These are phyloP conservation scores for Drosophila stalkeri DNA, from an alignment of 2,888 invertebrate species.

Conservation along the genomic window DNA sequence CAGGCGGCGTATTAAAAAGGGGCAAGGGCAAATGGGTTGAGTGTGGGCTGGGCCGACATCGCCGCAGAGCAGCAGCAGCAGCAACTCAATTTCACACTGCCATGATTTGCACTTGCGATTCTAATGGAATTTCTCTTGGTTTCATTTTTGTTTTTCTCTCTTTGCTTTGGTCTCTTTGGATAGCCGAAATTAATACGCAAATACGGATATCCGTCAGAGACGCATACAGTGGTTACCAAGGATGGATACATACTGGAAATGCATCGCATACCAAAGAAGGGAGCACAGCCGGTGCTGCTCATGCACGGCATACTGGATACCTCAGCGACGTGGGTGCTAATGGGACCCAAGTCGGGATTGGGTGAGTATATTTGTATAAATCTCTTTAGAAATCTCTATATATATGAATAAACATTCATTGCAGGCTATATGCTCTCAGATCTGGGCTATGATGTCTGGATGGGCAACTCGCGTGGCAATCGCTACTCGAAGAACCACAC, in stretches of 20 bases:
- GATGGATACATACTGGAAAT: constrained; percentile 92
- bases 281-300: constrained; percentile 86
- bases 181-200: constrained; percentile 87
- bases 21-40: not conserved
- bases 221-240: constrained; percentile 88
- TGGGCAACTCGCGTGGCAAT: constrained; percentile 85
- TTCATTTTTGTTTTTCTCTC: constrained; percentile 14
- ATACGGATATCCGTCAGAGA: constrained; percentile 89
- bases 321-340: constrained; percentile 91
- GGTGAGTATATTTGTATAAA: constrained; percentile 85
- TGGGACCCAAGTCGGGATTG: constrained; percentile 89
- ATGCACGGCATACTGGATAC: constrained; percentile 91
- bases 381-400: accelerated
- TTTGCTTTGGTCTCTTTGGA: constrained; percentile 26
- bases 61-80: not conserved
- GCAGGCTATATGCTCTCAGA: constrained; percentile 85
- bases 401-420: not conserved
- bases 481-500: constrained; percentile 85
- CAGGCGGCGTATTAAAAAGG: constrained; percentile 13
- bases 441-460: constrained; percentile 85
- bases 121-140: constrained; percentile 39
- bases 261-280: constrained; percentile 90
- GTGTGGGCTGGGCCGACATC: not conserved
- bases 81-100: constrained; percentile 73
- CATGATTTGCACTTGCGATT: constrained; percentile 64